Conservation (phyloP, 37 sponge, comb jelly and placozoan genomes). For the Halichondria panicea region DNA sequence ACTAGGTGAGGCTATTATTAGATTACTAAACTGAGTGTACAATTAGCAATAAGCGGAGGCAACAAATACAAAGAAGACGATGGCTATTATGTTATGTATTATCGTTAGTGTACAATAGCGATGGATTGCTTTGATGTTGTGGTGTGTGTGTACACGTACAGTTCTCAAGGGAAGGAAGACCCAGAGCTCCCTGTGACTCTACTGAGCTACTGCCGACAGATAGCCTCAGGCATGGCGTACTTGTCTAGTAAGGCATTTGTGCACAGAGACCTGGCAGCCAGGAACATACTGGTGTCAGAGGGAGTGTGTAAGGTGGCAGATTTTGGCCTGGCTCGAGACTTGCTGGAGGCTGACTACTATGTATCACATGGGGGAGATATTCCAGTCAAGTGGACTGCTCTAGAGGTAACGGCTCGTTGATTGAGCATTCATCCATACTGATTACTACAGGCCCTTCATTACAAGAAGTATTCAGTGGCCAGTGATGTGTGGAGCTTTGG, state of each 20-base stretch:
- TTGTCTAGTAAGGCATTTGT: slow-evolving; percentile 53
- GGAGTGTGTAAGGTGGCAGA: slow-evolving; percentile 62
- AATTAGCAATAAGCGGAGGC: not conserved
- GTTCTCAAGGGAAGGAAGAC: slow-evolving; percentile 6
- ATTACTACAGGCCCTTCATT: slow-evolving; percentile 15
- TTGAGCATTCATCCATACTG: not conserved
- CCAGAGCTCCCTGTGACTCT: slow-evolving; percentile 7
- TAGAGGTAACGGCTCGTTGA: slow-evolving; percentile 17
- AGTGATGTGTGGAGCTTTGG: slow-evolving; percentile 60
- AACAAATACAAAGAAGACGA: too few species aligned
- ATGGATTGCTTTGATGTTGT: not conserved
- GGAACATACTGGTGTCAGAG: slow-evolving; percentile 63
- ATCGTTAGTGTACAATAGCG: not conserved
- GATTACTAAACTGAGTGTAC: not conserved
- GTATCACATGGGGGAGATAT: slow-evolving; percentile 18
- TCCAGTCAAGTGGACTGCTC: slow-evolving; percentile 55
- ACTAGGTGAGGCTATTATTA: not conserved
- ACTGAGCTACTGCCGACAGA: slow-evolving; percentile 59
- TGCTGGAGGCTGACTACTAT: slow-evolving; percentile 13
- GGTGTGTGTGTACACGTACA: not conserved
- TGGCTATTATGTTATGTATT: not conserved
- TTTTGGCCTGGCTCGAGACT: slow-evolving; percentile 40
- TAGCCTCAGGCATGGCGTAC: slow-evolving; percentile 73
- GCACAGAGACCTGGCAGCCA: slow-evolving; percentile 82
- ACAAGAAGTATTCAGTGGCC: slow-evolving; percentile 50